Percentiles rank a stretch among this genome's conserved stretches.
These are phyloP conservation scores for Netelia melanura DNA, from an alignment of 2,888 invertebrate species.

Conservation along the genomic window DNA sequence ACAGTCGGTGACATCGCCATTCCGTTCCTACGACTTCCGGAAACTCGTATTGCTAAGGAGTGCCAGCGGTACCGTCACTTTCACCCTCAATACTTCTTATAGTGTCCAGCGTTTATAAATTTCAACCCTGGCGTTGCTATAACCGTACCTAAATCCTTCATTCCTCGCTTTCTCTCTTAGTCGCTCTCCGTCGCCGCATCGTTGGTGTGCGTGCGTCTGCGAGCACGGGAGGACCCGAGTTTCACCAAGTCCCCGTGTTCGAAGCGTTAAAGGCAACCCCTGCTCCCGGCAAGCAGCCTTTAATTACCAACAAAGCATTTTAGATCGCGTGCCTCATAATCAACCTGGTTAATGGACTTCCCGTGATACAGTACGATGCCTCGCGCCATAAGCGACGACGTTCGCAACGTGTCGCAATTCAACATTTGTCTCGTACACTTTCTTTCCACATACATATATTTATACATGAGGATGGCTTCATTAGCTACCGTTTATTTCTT, in stretches of 20 bases:
- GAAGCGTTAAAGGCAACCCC: constrained; percentile 10
- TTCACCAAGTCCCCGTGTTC: constrained; percentile 4
- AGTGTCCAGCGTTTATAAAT: constrained; percentile 19
- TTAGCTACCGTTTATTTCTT: neutral
- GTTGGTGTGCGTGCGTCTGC: neutral
- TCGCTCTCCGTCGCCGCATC: constrained; percentile 20
- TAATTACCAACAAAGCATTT: constrained; percentile 74
- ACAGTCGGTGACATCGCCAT: constrained; percentile 66
- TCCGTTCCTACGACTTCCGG: constrained; percentile 13
- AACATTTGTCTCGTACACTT: constrained; percentile 14
- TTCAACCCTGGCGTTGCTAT: constrained; percentile 24
- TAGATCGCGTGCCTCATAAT: constrained; percentile 70
- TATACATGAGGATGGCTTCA: neutral
- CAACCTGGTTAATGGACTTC: constrained; percentile 73
- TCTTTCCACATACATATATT: neutral
- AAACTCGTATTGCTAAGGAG: constrained; percentile 7
- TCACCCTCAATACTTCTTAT: constrained; percentile 6
- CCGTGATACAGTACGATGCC: constrained; percentile 44
- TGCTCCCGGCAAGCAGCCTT: constrained; percentile 54
- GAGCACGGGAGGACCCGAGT: neutral
- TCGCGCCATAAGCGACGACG: constrained; percentile 37
- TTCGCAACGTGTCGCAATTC: constrained; percentile 39
- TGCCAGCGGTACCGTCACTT: neutral
- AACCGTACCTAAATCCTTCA: constrained; percentile 10
- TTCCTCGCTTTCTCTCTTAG: neutral